phyloP scores from a whole-genome alignment of 2,113 vertebrate genomes.

The Tachycineta bicolor region DNA sequence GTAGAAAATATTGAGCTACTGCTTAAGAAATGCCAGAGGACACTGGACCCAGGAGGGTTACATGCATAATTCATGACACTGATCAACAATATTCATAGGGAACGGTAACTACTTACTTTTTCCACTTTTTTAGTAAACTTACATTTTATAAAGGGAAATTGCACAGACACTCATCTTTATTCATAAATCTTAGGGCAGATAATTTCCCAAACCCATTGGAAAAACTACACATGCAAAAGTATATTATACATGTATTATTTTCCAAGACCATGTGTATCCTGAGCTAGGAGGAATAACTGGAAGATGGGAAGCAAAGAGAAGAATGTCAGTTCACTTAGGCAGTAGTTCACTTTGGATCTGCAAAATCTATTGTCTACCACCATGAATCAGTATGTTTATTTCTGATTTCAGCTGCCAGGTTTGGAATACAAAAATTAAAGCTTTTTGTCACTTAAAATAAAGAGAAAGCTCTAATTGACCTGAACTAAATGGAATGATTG shows the following conservation, averaged over 20 bases:
- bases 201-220: background rate
- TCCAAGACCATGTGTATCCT: background rate
- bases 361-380: background rate
- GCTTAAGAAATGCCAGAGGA: slow-evolving; percentile 41
- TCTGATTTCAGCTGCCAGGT: background rate
- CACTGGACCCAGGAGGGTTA: background rate
- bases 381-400: background rate
- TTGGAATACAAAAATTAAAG: background rate
- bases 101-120: slow-evolving; percentile 7
- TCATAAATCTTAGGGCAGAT: background rate
- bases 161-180: slow-evolving; percentile 16
- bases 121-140: background rate
- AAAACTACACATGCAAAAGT: background rate
- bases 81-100: slow-evolving; percentile 22
- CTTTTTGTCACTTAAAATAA: background rate
- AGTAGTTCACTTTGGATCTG: background rate
- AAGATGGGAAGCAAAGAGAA: background rate
- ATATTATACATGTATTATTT: background rate
- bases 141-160: background rate
- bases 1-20: slow-evolving; percentile 41
- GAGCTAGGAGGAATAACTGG: background rate
- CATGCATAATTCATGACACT: slow-evolving; percentile 11
- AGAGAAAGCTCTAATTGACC: background rate
- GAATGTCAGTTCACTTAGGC: background rate
- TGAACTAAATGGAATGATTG: background rate